These are phyloP conservation scores for Gallinago nigripennis DNA, from an alignment of 2,797 vertebrate genomes.

Conservation along the genomic window DNA sequence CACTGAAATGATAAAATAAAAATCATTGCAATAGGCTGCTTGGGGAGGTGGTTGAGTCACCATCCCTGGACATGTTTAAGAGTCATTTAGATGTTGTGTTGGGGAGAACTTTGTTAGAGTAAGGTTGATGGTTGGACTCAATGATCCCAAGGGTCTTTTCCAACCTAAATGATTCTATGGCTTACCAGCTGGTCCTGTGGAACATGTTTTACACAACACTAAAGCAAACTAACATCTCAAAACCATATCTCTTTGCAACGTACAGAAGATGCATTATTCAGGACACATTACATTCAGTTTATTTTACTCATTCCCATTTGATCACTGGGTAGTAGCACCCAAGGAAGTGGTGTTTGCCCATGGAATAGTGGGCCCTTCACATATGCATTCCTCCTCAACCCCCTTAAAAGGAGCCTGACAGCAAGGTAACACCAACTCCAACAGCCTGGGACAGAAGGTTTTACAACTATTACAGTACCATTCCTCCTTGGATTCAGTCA, in stretches of 20 bases:
- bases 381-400: background rate
- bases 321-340: background rate
- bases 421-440: background rate
- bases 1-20: constrained; percentile 80
- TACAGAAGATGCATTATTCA: background rate
- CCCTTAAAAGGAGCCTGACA: background rate
- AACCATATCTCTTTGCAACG: background rate
- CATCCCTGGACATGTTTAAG: background rate
- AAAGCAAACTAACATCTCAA: background rate
- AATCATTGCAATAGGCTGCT: background rate
- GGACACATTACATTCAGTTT: background rate
- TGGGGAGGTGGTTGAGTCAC: no score
- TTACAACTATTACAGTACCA: background rate
- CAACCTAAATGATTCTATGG: background rate
- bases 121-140: no score
- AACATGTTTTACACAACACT: background rate
- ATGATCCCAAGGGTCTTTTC: no score
- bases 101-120: no score
- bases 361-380: background rate
- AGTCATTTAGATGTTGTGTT: no score
- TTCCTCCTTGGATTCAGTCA: background rate
- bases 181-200: background rate
- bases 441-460: background rate
- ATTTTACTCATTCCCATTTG: background rate
- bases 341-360: background rate